phyloP scores from a whole-genome alignment of 2,888 invertebrate species.

The Apotomis betuletana region DNA sequence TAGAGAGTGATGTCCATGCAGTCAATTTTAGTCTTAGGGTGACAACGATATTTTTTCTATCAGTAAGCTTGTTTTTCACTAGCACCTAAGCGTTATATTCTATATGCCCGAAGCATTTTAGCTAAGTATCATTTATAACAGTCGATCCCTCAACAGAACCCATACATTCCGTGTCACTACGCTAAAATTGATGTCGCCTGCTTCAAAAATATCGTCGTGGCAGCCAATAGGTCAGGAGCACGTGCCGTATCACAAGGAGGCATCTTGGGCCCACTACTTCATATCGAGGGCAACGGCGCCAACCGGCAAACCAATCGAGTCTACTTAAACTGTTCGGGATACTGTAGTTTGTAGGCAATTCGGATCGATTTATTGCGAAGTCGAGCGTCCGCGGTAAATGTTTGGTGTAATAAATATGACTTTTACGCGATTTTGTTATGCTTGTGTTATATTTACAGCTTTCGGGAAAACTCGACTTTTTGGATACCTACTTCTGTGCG shows the following conservation, averaged over 20 bases:
- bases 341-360: slow-evolving; percentile 1
- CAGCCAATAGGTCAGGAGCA: slow-evolving; percentile 34
- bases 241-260: slow-evolving; percentile 32
- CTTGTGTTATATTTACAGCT: too few species aligned
- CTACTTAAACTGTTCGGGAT: neutral
- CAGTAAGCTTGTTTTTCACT: too few species aligned
- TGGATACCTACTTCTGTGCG: too few species aligned
- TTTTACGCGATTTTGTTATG: too few species aligned
- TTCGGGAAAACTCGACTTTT: too few species aligned
- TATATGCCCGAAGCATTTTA: too few species aligned
- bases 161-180: slow-evolving; percentile 3
- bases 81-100: too few species aligned
- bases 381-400: neutral
- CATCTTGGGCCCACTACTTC: slow-evolving; percentile 24
- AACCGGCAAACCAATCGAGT: slow-evolving; percentile 5
- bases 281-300: slow-evolving; percentile 23
- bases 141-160: neutral
- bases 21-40: too few species aligned
- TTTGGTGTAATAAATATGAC: neutral
- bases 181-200: slow-evolving; percentile 5
- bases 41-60: too few species aligned
- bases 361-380: slow-evolving; percentile 10
- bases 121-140: neutral
- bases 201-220: slow-evolving; percentile 25
- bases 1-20: too few species aligned